phyloP scores from a whole-genome alignment of 92 coral and sea anemone species.

The Epizoanthus stellaris region DNA sequence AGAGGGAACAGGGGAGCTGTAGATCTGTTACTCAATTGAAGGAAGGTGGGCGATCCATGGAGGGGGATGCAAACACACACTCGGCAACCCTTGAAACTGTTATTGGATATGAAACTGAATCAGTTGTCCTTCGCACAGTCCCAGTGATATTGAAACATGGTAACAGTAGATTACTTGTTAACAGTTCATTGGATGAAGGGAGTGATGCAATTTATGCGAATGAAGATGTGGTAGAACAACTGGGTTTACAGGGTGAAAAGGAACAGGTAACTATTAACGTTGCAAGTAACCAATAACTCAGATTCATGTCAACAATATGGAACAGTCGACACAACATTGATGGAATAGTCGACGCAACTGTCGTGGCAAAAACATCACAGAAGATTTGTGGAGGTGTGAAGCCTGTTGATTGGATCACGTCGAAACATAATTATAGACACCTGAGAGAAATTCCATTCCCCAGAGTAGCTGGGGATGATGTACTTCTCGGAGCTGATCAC shows the following conservation, averaged over 20 bases:
- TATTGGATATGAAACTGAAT: constrained; percentile 32
- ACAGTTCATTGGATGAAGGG: constrained; percentile 66
- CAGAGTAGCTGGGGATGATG: constrained; percentile 46
- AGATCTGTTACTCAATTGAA: background rate
- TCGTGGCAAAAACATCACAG: constrained; percentile 54
- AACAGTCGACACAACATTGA: constrained; percentile 59
- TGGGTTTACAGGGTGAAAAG: constrained; percentile 55
- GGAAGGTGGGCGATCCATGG: constrained; percentile 8
- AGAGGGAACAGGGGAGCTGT: background rate
- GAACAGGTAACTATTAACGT: constrained; percentile 43
- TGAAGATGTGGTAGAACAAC: constrained; percentile 63
- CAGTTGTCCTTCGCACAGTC: constrained; percentile 59
- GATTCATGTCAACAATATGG: constrained; percentile 59
- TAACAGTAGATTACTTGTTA: constrained; percentile 46
- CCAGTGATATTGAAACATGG: constrained; percentile 61
- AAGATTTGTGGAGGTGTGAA: constrained; percentile 72
- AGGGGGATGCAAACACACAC: constrained; percentile 4
- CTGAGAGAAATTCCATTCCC: constrained; percentile 56
- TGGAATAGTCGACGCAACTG: constrained; percentile 55
- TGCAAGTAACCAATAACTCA: constrained; percentile 49
- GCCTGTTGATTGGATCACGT: constrained; percentile 54
- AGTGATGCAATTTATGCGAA: constrained; percentile 63
- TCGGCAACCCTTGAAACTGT: constrained; percentile 40
- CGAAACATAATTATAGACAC: constrained; percentile 57
- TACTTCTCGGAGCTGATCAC: constrained; percentile 65